Evolutionary conservation across 2,113 vertebrate species (phyloP).

Genomic region (Cyanoderma ruficeps): DNA sequence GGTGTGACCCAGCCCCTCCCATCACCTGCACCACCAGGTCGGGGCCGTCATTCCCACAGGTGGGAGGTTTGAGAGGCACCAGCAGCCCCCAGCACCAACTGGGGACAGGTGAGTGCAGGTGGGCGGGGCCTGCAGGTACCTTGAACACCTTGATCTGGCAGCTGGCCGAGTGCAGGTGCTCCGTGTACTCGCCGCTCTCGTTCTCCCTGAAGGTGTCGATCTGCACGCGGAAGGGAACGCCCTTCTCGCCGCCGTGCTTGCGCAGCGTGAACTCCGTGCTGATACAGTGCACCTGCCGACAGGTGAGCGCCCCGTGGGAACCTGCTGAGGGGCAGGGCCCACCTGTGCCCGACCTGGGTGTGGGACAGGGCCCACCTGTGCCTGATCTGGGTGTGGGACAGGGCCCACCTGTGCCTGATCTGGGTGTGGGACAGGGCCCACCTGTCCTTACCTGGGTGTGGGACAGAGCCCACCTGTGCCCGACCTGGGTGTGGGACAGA

Average conservation of each 20-base stretch:
- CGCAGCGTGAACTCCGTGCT: slow-evolving; percentile 99
- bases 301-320: not conserved
- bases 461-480: not conserved
- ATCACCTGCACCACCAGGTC: not conserved
- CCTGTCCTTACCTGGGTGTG: not conserved
- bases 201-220: slow-evolving; percentile 97
- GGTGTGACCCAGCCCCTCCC: not conserved
- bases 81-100: accelerated
- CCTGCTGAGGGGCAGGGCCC: not conserved
- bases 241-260: slow-evolving; percentile 97
- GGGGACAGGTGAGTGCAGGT: not conserved
- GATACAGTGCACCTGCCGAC: slow-evolving; percentile 76
- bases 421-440: too few species aligned
- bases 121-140: slow-evolving; percentile 68
- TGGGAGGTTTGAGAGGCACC: too few species aligned
- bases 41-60: accelerated
- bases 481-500: accelerated
- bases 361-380: accelerated
- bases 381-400: not conserved
- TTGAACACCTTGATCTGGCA: slow-evolving; percentile 99
- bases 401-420: too few species aligned
- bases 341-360: not conserved
- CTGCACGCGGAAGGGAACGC: slow-evolving; percentile 95
- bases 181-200: slow-evolving; percentile 90
- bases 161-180: slow-evolving; percentile 96